A percentile compares a stretch with the other conserved stretches of the same genome.
Conservation (phyloP, 2,797 vertebrate species). For the Aselliscus stoliczkanus region DNA sequence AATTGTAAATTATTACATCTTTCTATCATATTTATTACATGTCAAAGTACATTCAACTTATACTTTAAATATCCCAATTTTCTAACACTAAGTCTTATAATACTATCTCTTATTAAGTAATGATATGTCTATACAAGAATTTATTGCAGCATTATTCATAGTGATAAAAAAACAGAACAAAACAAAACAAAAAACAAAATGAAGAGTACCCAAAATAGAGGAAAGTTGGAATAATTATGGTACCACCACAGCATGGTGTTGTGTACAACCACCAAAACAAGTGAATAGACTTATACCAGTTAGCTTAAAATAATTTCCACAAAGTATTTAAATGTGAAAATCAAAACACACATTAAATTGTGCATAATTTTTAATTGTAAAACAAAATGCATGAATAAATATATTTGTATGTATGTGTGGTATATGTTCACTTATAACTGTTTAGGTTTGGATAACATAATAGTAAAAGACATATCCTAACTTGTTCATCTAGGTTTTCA, state of each 20-base stretch:
- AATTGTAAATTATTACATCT: background rate
- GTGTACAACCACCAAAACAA: background rate
- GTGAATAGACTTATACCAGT: background rate
- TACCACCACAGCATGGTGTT: background rate
- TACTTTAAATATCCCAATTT: background rate
- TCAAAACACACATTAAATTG: background rate
- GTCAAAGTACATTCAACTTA: background rate
- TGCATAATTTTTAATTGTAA: background rate
- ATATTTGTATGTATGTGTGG: background rate
- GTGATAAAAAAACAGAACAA: background rate
- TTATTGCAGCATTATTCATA: background rate
- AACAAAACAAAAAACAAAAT: background rate
- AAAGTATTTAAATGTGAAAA: background rate
- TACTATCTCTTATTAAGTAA: background rate
- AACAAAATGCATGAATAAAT: background rate
- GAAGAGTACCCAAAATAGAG: background rate
- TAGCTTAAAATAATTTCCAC: background rate
- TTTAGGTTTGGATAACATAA: background rate
- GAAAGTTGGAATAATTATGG: background rate
- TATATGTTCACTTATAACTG: background rate
- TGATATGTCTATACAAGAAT: background rate
- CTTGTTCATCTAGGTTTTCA: background rate
- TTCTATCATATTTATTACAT: background rate
- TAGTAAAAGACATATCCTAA: background rate
- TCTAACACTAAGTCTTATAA: background rate